These are phyloP conservation scores for Hiodon tergisus DNA, from an alignment of 2,113 vertebrate genomes.

Conservation along the genomic window DNA sequence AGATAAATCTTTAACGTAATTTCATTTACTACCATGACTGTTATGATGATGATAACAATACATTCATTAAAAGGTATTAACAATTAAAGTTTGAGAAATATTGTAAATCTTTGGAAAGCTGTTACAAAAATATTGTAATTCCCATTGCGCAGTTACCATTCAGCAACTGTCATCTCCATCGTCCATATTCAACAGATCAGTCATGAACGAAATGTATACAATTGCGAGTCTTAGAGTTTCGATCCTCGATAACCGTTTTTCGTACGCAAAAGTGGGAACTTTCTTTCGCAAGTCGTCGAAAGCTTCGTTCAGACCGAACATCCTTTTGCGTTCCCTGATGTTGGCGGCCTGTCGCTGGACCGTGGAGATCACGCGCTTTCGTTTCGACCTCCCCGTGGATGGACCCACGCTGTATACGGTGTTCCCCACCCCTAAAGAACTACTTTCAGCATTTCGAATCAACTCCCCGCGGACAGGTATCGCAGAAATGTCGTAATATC, in stretches of 20 bases:
- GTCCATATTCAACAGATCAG: constrained; percentile 73
- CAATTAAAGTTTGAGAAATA: too few species aligned
- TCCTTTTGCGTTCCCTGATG: constrained; percentile 84
- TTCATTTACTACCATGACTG: not conserved
- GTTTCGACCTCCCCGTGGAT: constrained; percentile 62
- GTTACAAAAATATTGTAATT: not conserved
- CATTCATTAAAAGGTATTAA: not conserved
- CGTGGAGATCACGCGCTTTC: constrained; percentile 81
- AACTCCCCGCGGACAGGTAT: constrained; percentile 29
- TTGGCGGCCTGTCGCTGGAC: constrained; percentile 94
- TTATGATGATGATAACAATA: not conserved
- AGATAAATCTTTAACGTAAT: too few species aligned
- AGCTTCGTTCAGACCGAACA: constrained; percentile 96
- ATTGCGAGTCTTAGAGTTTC: constrained; percentile 92
- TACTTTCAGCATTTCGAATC: constrained; percentile 29
- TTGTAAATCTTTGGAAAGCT: too few species aligned
- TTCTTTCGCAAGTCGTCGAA: constrained; percentile 88
- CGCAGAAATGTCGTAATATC: constrained; percentile 41
- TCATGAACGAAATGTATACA: constrained; percentile 97
- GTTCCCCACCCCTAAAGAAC: constrained; percentile 32
- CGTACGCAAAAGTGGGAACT: constrained; percentile 93
- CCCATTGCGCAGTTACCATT: not conserved
- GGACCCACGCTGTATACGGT: constrained; percentile 32
- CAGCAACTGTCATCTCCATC: constrained; percentile 18
- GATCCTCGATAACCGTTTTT: constrained; percentile 90